Percentiles rank a stretch among this genome's conserved stretches.
phyloP scores from a whole-genome alignment of 1,140 invertebrate genomes.

The Scaptomyza hsui region DNA sequence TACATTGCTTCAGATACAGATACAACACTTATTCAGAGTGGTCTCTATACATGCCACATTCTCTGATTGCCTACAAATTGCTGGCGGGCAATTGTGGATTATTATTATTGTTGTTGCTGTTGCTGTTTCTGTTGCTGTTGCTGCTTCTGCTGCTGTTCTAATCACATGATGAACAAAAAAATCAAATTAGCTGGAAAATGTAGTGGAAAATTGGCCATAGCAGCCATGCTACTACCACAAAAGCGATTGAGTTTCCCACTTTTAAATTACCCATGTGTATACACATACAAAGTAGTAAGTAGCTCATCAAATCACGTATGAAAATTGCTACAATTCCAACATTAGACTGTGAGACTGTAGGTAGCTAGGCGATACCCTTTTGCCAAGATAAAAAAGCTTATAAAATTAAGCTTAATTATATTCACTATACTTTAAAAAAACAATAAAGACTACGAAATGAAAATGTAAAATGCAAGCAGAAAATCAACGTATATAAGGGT shows the following conservation, averaged over 20 bases:
- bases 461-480: too few relatives aligned
- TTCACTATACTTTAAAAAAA: too few relatives aligned
- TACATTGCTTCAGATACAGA: not conserved
- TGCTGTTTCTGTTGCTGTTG: too few relatives aligned
- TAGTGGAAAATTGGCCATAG: conserved; percentile 47
- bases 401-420: too few relatives aligned
- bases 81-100: conserved; percentile 22
- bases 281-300: too few relatives aligned
- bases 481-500: too few relatives aligned
- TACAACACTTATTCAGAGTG: conserved; percentile 23
- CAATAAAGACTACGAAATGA: too few relatives aligned
- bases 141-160: conserved; percentile 20
- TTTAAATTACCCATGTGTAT: conserved; percentile 6
- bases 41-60: conserved; percentile 23
- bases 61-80: conserved; percentile 41
- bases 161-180: conserved; percentile 36
- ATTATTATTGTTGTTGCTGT: conserved; percentile 18
- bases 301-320: conserved; percentile 31
- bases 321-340: conserved; percentile 14
- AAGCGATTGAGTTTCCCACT: conserved; percentile 28
- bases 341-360: not conserved
- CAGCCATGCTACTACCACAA: not conserved
- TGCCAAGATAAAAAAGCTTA: too few relatives aligned
- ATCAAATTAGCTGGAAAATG: conserved; percentile 44
- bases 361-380: too few relatives aligned